Conservation (phyloP, 92 coral and sea anemone species). For the Paragorgia papillata region DNA sequence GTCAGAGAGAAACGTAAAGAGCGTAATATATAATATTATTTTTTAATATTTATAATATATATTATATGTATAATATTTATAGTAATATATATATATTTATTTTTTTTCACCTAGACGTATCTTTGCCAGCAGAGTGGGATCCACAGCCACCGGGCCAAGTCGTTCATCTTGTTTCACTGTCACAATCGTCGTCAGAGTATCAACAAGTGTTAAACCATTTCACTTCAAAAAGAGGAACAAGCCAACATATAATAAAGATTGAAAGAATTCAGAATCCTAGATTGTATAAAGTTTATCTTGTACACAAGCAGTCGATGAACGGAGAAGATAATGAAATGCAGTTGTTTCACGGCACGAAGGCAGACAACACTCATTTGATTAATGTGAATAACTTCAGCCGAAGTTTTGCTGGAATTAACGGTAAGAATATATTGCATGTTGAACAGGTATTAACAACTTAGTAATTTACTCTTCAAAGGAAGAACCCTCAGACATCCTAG, state of each 20-base stretch:
- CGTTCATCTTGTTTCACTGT: conserved; percentile 30
- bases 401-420: conserved; percentile 57
- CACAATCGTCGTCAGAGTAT: conserved; percentile 35
- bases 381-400: conserved; percentile 60
- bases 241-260: conserved; percentile 5
- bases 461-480: no score
- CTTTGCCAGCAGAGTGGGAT: conserved; percentile 41
- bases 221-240: conserved; percentile 43
- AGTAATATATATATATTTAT: no score
- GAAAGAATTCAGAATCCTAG: conserved; percentile 60
- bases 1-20: no score
- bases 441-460: no score
- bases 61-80: no score
- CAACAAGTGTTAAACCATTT: conserved; percentile 36
- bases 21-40: no score
- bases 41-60: no score
- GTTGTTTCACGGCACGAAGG: conserved; percentile 60
- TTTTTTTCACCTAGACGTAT: neutral
- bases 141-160: conserved; percentile 16
- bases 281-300: conserved; percentile 44
- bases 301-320: conserved; percentile 50
- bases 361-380: conserved; percentile 41
- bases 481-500: no score
- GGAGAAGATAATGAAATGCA: conserved; percentile 60
- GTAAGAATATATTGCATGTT: no score